Conservation (phyloP, 2,888 invertebrate species). For the Chironomus riparius region DNA sequence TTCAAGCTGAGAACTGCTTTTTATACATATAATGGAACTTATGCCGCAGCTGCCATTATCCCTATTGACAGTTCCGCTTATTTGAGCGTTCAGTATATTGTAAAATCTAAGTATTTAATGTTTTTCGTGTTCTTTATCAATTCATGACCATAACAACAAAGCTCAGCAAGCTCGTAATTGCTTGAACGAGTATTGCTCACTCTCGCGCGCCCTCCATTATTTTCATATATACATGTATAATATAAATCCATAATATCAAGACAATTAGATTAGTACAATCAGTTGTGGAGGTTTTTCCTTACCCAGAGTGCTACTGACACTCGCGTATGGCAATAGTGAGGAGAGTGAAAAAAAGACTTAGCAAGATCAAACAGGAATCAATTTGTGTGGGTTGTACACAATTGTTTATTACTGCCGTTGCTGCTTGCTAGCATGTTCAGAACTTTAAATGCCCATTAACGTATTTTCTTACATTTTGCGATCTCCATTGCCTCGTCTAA, state of each 20-base stretch:
- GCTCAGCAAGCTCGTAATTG: neutral
- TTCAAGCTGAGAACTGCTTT: no score
- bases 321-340: no score
- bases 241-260: neutral
- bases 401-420: slow-evolving; percentile 2
- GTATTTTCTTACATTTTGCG: neutral
- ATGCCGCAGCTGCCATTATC: neutral
- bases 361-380: neutral
- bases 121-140: neutral
- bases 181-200: neutral
- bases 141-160: slow-evolving; percentile 3
- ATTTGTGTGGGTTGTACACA: slow-evolving; percentile 11
- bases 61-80: neutral
- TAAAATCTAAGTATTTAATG: neutral
- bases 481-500: no score
- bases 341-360: neutral
- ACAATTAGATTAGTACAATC: slow-evolving; percentile 22
- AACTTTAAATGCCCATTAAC: slow-evolving; percentile 15
- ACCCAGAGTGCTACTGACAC: no score
- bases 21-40: no score
- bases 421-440: neutral
- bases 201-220: no score
- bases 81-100: neutral
- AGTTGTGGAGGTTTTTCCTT: slow-evolving; percentile 13
- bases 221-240: neutral